Evolutionary conservation across 1,140 invertebrate genomes (phyloP), one percentile per base, ranked within the genome.

Genomic region (Lepidurus apus): DNA sequence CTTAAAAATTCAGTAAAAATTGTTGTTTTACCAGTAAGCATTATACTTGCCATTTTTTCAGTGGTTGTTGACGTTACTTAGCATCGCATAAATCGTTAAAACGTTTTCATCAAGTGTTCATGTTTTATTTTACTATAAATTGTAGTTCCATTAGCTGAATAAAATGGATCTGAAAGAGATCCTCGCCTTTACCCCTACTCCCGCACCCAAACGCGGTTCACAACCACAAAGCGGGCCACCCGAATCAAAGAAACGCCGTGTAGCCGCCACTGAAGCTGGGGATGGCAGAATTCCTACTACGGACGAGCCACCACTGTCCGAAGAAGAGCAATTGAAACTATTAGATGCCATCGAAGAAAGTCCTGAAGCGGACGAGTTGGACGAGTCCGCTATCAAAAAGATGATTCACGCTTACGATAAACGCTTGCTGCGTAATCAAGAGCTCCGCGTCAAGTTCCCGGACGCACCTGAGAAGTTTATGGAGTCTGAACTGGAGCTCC

Each of bases 391-490:
- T 73, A 87, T 98, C 1, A 98, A 98, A 83, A 92, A 93, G 84
- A 90, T 98, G 83, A 89, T 98, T 45, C 86, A 97, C 17, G 88
- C 93, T 74, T 97, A 99, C 88, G 98, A 99, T 84, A 98, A 99
- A 83, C 90, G 93, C 84, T 92, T 93, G 73, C 87, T 97, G 0
- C 96, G 93, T 85, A 99, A 99, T 85, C 93, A 98, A 84, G 97
- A 99, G 87, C 95, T 98, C 92, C 89, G 98, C 82, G 98, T 99
- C 0, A 99, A 99, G 86, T 99, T 96, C 87, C 93, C 96, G 3
- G 97, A 99, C 85, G 91, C 93, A 82, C 95, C 98, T 65, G 95
- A 98, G 84, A 98, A 97, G 90, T 99, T 99, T 86, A 98, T 99
- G 96, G 97, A 99, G 82, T 98, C 97, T 76, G 98, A 99, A 88